Conservation (phyloP, 2,797 vertebrate species). For the Galagoides demidoff region DNA sequence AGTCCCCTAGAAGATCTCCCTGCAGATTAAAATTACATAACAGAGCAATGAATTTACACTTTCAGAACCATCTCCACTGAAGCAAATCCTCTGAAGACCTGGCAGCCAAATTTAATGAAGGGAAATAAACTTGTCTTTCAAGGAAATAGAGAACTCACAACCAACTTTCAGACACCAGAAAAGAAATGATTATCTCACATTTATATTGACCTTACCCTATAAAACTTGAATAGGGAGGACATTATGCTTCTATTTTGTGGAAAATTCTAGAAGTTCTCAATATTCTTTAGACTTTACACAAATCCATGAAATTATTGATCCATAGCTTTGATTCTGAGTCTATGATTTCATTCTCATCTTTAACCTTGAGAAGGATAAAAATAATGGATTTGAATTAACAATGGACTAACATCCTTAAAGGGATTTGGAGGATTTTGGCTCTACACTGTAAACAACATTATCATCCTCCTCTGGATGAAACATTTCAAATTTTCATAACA, state of each 20-base stretch:
- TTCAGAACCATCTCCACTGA: not conserved
- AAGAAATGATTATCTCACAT: not conserved
- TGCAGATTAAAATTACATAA: not conserved
- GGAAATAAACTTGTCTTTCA: not conserved
- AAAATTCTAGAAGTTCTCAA: not conserved
- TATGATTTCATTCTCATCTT: not conserved
- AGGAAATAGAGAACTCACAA: not conserved
- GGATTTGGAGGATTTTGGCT: not conserved
- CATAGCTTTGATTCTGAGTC: not conserved
- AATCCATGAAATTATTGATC: not conserved
- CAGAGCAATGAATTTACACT: not conserved
- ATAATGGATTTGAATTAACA: not conserved
- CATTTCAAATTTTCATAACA: not conserved
- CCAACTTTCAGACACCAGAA: not conserved
- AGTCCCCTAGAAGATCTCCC: not conserved
- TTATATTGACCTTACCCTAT: not conserved
- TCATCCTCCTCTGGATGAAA: not conserved
- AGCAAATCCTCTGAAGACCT: not conserved
- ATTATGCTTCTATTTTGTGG: not conserved
- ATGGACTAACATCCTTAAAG: not conserved
- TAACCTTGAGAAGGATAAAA: not conserved
- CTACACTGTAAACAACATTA: not conserved
- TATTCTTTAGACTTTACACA: not conserved
- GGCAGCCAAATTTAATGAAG: not conserved
- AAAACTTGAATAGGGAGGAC: not conserved